phyloP scores from a whole-genome alignment of 2,113 vertebrate species.

The Onychostoma macrolepis region DNA sequence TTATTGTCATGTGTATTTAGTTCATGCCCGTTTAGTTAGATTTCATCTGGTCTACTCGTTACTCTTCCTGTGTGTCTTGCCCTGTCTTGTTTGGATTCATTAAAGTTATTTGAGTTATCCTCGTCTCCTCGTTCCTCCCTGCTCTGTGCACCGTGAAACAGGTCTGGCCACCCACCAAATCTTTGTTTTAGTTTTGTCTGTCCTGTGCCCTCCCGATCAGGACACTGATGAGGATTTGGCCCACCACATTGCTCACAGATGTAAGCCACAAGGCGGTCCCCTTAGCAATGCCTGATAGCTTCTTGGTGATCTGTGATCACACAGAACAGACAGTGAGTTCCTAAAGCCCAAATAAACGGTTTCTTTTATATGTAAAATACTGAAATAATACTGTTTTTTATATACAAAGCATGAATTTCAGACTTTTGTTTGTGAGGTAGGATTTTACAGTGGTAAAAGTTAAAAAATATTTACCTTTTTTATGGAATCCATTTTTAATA shows the following conservation, averaged over 20 bases:
- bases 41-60: no score
- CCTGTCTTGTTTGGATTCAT: no score
- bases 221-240: neutral
- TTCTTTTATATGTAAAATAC: neutral
- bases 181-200: neutral
- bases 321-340: neutral
- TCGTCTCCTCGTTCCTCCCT: no score
- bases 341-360: neutral
- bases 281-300: neutral
- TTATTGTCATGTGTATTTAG: no score
- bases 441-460: neutral
- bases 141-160: no score
- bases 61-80: no score
- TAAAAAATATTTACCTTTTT: neutral
- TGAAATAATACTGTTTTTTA: neutral
- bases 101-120: no score
- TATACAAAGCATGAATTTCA: neutral
- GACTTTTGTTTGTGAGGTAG: neutral
- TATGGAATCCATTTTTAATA: neutral
- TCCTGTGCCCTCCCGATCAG: neutral
- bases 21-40: no score
- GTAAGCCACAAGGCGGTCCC: no score
- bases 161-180: neutral
- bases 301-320: neutral
- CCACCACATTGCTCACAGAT: no score